These are phyloP conservation scores for Halictus quadricinctus DNA, from an alignment of 2,888 invertebrate species.

Conservation along the genomic window DNA sequence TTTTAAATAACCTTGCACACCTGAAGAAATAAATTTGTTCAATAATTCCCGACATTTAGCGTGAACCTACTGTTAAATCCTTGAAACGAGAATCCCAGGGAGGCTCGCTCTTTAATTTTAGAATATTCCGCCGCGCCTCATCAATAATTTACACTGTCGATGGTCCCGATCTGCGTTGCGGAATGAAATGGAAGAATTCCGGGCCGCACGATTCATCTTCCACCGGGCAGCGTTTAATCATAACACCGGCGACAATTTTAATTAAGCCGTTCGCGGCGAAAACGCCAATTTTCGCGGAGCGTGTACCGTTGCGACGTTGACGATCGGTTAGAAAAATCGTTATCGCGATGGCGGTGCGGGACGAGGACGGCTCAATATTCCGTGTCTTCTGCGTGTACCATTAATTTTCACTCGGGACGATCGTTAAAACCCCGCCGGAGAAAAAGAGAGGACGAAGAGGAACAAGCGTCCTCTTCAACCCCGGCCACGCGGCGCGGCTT, in stretches of 20 bases:
- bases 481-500: constrained; percentile 13
- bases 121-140: not conserved
- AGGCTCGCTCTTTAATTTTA: not conserved
- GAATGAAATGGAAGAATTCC: not conserved
- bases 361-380: constrained; percentile 13
- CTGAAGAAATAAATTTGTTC: no score
- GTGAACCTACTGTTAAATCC: no score
- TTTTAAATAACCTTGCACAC: no score
- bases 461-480: constrained; percentile 15
- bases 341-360: constrained; percentile 9
- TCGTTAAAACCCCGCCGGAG: constrained; percentile 28
- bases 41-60: no score
- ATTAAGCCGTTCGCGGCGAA: constrained; percentile 23
- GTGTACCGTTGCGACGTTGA: not conserved
- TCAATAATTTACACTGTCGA: constrained; percentile 2
- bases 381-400: constrained; percentile 3
- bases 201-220: not conserved
- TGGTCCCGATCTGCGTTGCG: not conserved
- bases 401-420: constrained; percentile 39
- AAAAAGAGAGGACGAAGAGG: not conserved
- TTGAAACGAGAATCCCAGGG: not conserved
- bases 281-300: not conserved
- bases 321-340: constrained; percentile 14
- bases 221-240: not conserved
- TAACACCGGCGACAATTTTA: constrained; percentile 5